Evolutionary conservation across 2,797 vertebrate genomes (phyloP), one percentile per base, ranked within the genome.

Genomic region (Sparidentex hasta): DNA sequence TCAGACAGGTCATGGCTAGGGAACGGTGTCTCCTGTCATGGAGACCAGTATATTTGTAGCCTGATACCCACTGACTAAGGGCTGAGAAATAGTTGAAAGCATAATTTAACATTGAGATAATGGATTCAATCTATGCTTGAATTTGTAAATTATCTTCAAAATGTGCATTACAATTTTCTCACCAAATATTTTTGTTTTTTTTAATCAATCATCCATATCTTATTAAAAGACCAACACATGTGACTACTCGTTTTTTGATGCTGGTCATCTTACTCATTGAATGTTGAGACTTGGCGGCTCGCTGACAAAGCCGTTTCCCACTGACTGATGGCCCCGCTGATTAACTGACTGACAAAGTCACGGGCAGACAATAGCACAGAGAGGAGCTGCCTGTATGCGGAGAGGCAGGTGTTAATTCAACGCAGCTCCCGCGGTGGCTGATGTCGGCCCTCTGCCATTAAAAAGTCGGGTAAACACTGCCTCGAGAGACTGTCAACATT

Each of bases 341-440:
- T 83, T 86, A 87, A 56, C 72, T 71, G 71, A 76, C 74, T 79
- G 78, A 76, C 73, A 68, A 70, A 84, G 82, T 88, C 84, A 74
- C 59, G 21, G 47, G 62, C 50, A 71, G 66, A 90, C 87, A 89
- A 91, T 67, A 55, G 81, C 71, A 47, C 44, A 77, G 86, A 77
- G 55, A 88, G 70, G 68, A 58, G 71, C 81, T 85, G 78, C 74
- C 79, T 67, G 76, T 78, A 51, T 73, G 73, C 64, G 76, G 38
- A 81, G 78, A 85, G 70, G 82, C 90, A 92, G 86, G 89, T 92
- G 86, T 88, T 91, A 88, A 91, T 85, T 88, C 80, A 72, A 57
- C 18, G 8, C 2, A 4, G 76, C 81, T 83, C 71, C 78, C 87
- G 61, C 55, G 25, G 87, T 20, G 78, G 75, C 74, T 87, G 77